phyloP scores from a whole-genome alignment of 1,140 invertebrate species.

The Nymphalis io region DNA sequence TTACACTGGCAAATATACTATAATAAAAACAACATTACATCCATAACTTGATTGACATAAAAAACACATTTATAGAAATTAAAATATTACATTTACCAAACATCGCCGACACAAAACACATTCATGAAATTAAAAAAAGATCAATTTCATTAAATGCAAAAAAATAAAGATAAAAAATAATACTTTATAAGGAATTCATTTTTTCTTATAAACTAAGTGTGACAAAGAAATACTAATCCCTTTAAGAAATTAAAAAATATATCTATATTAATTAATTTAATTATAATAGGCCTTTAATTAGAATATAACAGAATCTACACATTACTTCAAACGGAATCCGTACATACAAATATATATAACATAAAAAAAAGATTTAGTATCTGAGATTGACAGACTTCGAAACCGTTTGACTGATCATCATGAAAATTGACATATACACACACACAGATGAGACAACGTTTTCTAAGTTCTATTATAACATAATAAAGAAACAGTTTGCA shows the following conservation, averaged over 20 bases:
- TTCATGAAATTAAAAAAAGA: constrained; percentile 7
- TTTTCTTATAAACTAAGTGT: constrained; percentile 11
- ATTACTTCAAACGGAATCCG: background rate
- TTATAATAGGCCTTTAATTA: too few relatives aligned
- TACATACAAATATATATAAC: too few relatives aligned
- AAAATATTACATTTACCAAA: background rate
- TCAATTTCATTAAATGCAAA: constrained; percentile 14
- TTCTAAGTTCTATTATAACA: too few relatives aligned
- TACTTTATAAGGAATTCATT: constrained; percentile 15
- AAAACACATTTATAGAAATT: background rate
- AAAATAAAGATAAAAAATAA: constrained; percentile 3
- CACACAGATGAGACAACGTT: too few relatives aligned
- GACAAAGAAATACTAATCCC: background rate
- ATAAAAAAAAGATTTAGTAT: too few relatives aligned
- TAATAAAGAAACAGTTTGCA: too few relatives aligned
- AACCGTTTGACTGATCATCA: too few relatives aligned
- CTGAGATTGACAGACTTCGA: too few relatives aligned
- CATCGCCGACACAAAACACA: background rate
- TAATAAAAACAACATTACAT: background rate
- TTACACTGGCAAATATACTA: background rate
- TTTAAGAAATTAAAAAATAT: background rate
- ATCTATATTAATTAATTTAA: too few relatives aligned
- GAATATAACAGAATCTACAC: background rate
- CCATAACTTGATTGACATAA: too few relatives aligned
- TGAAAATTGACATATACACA: too few relatives aligned